Percentiles rank a stretch among this genome's conserved stretches.
Conservation (phyloP, 2,888 invertebrate genomes). For the Protonemura montana region DNA sequence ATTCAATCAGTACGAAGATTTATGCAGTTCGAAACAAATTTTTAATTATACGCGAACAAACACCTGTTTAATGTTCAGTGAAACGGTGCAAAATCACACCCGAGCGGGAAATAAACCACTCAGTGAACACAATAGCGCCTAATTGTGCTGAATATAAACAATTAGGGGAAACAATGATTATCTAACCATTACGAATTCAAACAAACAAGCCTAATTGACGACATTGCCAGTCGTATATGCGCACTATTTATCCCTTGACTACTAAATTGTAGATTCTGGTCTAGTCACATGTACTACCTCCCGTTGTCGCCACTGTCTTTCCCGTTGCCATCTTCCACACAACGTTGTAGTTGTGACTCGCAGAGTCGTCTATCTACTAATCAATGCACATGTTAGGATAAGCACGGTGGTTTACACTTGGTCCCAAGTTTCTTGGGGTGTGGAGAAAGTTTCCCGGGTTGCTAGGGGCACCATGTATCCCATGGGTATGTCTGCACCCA, state of each 20-base stretch:
- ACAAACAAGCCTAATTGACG: not conserved
- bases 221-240: not conserved
- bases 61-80: conserved; percentile 20
- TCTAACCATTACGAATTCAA: not conserved
- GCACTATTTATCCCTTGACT: not conserved
- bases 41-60: not conserved
- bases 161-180: conserved; percentile 12
- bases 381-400: conserved; percentile 12
- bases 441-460: not conserved
- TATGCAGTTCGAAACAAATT: not conserved
- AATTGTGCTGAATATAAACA: conserved; percentile 12
- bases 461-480: not conserved
- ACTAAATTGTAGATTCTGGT: no score
- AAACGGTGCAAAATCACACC: conserved; percentile 14
- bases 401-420: conserved; percentile 1
- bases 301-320: not conserved
- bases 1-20: not conserved
- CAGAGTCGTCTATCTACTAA: conserved; percentile 1
- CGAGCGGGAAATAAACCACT: not conserved
- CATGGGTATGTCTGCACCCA: not conserved
- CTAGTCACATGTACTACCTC: not conserved
- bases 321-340: not conserved
- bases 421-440: not conserved
- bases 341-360: not conserved
- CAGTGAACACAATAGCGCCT: not conserved